These are phyloP conservation scores for Harpegnathos saltator DNA, from an alignment of 1,140 invertebrate species.

Conservation along the genomic window DNA sequence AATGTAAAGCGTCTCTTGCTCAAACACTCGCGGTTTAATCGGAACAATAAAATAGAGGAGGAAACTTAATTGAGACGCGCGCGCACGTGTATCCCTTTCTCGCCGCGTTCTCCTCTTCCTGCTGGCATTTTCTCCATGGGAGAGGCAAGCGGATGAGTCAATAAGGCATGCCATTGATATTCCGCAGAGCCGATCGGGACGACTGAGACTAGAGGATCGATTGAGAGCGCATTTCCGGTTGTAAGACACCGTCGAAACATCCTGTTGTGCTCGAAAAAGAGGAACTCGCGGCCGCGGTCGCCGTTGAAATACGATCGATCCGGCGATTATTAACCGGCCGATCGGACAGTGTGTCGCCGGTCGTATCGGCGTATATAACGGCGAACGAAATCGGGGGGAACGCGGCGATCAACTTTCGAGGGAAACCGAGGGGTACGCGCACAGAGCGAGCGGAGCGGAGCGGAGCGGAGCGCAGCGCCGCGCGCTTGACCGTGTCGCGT, in stretches of 20 bases:
- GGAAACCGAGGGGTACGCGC: background rate
- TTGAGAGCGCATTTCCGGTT: constrained; percentile 25
- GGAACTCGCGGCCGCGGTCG: background rate
- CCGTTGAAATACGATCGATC: background rate
- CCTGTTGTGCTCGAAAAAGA: background rate
- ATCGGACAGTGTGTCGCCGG: background rate
- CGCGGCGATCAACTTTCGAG: background rate
- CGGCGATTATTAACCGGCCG: constrained; percentile 8
- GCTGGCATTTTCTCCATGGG: background rate
- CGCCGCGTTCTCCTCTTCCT: background rate
- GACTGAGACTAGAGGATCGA: background rate
- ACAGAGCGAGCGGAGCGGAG: too few species aligned
- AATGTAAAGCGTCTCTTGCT: too few species aligned
- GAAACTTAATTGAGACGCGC: too few species aligned
- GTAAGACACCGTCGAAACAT: background rate
- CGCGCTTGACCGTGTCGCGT: background rate
- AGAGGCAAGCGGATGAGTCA: constrained; percentile 20
- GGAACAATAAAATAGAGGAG: too few species aligned
- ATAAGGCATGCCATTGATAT: constrained; percentile 17
- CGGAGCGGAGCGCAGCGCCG: too few species aligned
- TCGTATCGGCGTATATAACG: too few species aligned
- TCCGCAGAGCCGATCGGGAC: background rate
- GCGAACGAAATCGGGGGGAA: background rate
- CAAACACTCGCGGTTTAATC: too few species aligned
- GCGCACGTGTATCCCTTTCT: background rate